Conservation (phyloP, 2,888 invertebrate species). For the Drosophila stalkeri region DNA sequence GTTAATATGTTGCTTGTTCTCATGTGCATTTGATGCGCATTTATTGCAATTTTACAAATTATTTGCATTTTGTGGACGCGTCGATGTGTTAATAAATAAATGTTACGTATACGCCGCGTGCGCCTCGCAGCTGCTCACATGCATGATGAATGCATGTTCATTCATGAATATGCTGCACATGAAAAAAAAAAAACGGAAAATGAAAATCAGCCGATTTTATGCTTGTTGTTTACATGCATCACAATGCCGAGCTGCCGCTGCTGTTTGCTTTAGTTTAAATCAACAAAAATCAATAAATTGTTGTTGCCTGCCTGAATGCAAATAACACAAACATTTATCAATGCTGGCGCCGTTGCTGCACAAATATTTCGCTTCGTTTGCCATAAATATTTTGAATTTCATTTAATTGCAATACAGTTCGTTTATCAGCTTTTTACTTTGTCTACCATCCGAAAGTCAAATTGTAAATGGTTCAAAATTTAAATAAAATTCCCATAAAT, state of each 20-base stretch:
- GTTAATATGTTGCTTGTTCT: slow-evolving; percentile 25
- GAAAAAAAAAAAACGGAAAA: background rate
- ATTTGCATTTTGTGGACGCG: slow-evolving; percentile 35
- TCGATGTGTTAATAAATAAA: slow-evolving; percentile 51
- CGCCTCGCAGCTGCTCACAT: slow-evolving; percentile 5
- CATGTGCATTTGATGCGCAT: slow-evolving; percentile 41
- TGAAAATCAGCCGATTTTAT: background rate
- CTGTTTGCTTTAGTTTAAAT: slow-evolving; percentile 30
- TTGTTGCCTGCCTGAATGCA: slow-evolving; percentile 48
- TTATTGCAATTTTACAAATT: slow-evolving; percentile 24
- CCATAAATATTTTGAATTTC: slow-evolving; percentile 39
- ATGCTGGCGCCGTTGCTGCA: slow-evolving; percentile 31
- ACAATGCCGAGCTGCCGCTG: background rate
- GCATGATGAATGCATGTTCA: slow-evolving; percentile 29
- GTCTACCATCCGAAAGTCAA: background rate
- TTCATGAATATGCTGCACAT: slow-evolving; percentile 24
- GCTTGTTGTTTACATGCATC: slow-evolving; percentile 11
- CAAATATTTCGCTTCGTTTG: slow-evolving; percentile 25
- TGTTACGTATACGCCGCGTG: slow-evolving; percentile 41
- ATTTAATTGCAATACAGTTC: slow-evolving; percentile 32
- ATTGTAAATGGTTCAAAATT: slow-evolving; percentile 3
- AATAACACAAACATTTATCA: slow-evolving; percentile 55
- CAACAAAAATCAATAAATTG: slow-evolving; percentile 64
- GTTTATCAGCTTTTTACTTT: slow-evolving; percentile 19
- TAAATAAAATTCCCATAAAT: slow-evolving; percentile 4